Conservation (phyloP, 1,140 invertebrate species). For the Conopomorpha cramerella region DNA sequence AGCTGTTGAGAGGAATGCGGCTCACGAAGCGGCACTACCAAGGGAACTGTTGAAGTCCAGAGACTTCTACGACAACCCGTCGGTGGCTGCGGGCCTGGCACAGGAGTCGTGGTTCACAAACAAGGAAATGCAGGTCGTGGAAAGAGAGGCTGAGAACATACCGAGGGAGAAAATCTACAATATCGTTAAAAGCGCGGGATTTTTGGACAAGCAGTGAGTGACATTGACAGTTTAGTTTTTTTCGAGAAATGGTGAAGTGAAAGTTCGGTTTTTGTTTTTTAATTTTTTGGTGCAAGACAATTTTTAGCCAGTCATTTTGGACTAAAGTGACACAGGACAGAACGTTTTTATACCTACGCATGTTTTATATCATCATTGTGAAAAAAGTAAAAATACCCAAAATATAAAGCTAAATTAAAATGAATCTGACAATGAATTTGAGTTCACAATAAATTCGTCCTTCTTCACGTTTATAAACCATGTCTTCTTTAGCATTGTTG, state of each 20-base stretch:
- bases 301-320: background rate
- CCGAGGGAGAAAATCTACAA: slow-evolving; percentile 74
- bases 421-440: no score
- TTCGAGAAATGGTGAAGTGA: no score
- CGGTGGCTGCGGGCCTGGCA: slow-evolving; percentile 70
- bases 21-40: slow-evolving; percentile 42
- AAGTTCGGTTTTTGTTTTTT: background rate
- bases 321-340: background rate
- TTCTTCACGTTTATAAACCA: no score
- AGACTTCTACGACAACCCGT: slow-evolving; percentile 76
- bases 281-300: background rate
- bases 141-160: slow-evolving; percentile 79
- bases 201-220: slow-evolving; percentile 38
- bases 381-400: no score
- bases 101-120: slow-evolving; percentile 75
- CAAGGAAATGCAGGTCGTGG: slow-evolving; percentile 74
- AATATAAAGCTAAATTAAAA: no score
- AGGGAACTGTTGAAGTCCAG: slow-evolving; percentile 66
- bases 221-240: no score
- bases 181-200: slow-evolving; percentile 73
- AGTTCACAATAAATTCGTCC: no score
- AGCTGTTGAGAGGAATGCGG: slow-evolving; percentile 48
- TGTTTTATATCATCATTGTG: no score
- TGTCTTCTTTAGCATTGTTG: no score
- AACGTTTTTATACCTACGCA: slow-evolving; percentile 1